Evolutionary conservation across 2,797 vertebrate species (phyloP), one percentile per base, ranked within the genome.

Genomic region (Oreortyx pictus): DNA sequence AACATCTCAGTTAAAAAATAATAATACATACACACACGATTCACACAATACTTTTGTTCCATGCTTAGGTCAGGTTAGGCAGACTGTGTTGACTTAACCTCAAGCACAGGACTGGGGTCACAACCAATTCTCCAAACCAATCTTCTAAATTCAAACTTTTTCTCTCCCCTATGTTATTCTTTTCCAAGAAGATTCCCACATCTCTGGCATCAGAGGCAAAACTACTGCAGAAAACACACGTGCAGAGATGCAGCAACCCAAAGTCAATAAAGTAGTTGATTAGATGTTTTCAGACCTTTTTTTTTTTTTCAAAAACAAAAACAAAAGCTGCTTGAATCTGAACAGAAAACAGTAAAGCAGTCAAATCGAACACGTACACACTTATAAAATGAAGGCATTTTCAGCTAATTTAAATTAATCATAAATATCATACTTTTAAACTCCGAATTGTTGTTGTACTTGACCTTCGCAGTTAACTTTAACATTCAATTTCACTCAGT

Each of bases 201-300:
- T 71, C 44, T 41, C 77, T 19, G 5, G 17, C 41, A 84, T 44
- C 60, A 77, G 59, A 72, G 15, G 23, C 31, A 62, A 17, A 77
- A 68, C 18, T 14, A n/a, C 47, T 33, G 12, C 39, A 59, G 39
- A 88, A 82, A 85, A 56, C 44, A 68, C 66, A 44, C 27, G 14
- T 6, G 16, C 62, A 43, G 29, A 31, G n/a, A 64, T 70, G 86
- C 1, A 2, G 2, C 61, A 65, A 57, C 24, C 46, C 6, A 14
- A 90, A 94, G 64, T 19, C 67, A 82, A 60, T 60, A 41, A 91
- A 82, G 57, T 5, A 74, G 31, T 82, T 49, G 12, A 27, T 39
- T 29, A 4, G 2, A 71, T 11, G n/a, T 27, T 82, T 85, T 57
- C 27, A 72, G 75, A 77, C n/a, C 19, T 52, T 33, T 52, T 60